Percentiles rank a stretch among this genome's conserved stretches.
These are phyloP conservation scores for Neoascia interrupta DNA, from an alignment of 2,888 invertebrate genomes.

Conservation along the genomic window DNA sequence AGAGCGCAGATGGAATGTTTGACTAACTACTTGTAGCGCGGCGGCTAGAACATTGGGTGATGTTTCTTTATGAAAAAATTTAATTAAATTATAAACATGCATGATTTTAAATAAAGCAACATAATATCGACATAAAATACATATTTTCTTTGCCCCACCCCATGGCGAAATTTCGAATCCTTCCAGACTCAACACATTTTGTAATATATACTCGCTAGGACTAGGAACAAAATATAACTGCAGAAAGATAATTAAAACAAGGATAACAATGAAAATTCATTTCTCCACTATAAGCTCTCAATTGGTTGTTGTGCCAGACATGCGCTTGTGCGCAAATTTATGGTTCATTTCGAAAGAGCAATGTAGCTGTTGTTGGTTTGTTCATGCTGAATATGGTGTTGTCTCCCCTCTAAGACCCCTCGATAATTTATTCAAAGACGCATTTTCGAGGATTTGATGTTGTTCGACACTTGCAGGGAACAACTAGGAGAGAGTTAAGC, in stretches of 20 bases:
- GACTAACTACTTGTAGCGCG: neutral
- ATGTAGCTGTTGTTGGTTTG: neutral
- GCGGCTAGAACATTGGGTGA: too few species aligned
- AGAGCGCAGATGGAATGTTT: slow-evolving; percentile 10
- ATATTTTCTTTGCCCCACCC: slow-evolving; percentile 10
- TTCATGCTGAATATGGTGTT: slow-evolving; percentile 54
- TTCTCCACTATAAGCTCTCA: slow-evolving; percentile 26
- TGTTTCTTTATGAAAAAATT: too few species aligned
- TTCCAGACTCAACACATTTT: slow-evolving; percentile 2
- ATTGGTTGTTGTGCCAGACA: slow-evolving; percentile 33
- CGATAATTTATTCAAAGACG: too few species aligned
- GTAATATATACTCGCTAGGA: slow-evolving; percentile 15
- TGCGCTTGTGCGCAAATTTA: slow-evolving; percentile 25
- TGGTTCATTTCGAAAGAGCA: slow-evolving; percentile 16
- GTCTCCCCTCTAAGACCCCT: too few species aligned
- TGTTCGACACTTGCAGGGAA: too few species aligned
- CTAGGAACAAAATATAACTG: slow-evolving; percentile 26
- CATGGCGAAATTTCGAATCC: neutral
- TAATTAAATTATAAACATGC: too few species aligned
- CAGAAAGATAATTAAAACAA: slow-evolving; percentile 40
- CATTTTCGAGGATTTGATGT: too few species aligned
- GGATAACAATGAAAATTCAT: slow-evolving; percentile 35
- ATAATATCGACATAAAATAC: too few species aligned
- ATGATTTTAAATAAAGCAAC: too few species aligned
- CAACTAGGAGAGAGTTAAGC: too few species aligned